These are phyloP conservation scores for Rafetus swinhoei DNA, from an alignment of 2,113 vertebrate genomes.

Conservation along the genomic window DNA sequence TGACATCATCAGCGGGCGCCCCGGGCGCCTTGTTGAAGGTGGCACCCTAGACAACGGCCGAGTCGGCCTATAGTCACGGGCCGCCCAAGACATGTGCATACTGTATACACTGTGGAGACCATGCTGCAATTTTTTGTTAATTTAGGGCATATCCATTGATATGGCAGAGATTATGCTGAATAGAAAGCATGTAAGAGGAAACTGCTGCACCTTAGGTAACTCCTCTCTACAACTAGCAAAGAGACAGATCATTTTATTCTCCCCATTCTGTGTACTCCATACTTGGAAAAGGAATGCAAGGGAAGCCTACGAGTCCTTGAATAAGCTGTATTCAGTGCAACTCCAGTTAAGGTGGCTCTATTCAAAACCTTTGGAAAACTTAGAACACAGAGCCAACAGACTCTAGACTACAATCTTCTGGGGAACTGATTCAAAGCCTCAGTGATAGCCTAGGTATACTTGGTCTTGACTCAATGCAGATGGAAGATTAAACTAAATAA, in stretches of 20 bases:
- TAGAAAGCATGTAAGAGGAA: constrained; percentile 37
- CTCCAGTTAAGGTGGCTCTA: not conserved
- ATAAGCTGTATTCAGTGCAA: not conserved
- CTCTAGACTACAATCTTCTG: not conserved
- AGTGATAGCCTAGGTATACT: not conserved
- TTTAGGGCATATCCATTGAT: constrained; percentile 37
- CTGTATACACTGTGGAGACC: not conserved
- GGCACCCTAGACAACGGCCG: too few species aligned
- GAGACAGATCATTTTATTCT: constrained; percentile 26
- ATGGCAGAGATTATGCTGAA: constrained; percentile 43
- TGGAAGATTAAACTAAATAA: not conserved
- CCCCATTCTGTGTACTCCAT: not conserved
- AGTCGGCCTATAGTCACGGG: too few species aligned
- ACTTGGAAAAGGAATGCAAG: not conserved
- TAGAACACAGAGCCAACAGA: not conserved
- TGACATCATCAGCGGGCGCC: too few species aligned
- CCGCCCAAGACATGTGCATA: not conserved
- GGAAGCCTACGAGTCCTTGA: not conserved
- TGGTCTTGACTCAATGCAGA: not conserved
- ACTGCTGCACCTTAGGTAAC: not conserved
- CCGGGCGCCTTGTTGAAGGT: too few species aligned
- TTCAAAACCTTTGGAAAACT: not conserved
- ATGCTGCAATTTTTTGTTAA: constrained; percentile 39
- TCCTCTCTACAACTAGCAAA: constrained; percentile 19
- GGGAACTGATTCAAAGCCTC: not conserved